Conservation (phyloP, 2,113 vertebrate genomes). For the Halcyon malimbica region DNA sequence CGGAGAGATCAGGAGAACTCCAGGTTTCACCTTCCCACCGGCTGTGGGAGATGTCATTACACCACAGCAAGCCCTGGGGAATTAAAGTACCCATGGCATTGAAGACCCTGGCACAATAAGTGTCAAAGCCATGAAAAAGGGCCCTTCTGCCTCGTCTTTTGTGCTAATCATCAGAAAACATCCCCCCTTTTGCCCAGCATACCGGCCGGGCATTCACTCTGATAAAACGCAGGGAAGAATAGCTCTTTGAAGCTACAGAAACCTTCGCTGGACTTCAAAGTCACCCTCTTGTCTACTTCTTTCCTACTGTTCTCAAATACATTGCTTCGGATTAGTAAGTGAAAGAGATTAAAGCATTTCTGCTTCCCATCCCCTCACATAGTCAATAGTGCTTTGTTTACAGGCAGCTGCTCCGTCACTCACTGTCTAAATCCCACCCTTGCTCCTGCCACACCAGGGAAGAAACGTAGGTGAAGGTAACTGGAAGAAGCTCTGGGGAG, state of each 20-base stretch:
- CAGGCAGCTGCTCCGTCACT: slow-evolving; percentile 1
- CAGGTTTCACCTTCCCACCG: background rate
- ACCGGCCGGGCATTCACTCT: background rate
- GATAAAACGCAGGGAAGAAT: background rate
- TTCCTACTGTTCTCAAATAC: slow-evolving; percentile 17
- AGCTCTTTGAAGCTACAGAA: slow-evolving; percentile 40
- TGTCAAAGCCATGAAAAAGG: slow-evolving; percentile 37
- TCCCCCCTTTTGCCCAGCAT: background rate
- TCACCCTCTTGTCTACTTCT: background rate
- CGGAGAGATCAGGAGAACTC: accelerated
- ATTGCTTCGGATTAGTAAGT: slow-evolving; percentile 39
- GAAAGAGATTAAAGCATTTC: slow-evolving; percentile 44
- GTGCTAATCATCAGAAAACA: background rate
- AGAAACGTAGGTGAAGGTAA: accelerated
- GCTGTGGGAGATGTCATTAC: background rate
- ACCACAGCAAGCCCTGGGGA: background rate
- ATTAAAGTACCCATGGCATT: accelerated
- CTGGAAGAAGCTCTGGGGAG: background rate
- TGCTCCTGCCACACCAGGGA: background rate
- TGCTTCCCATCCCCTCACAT: background rate
- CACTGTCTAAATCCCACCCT: background rate
- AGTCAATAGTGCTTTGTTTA: slow-evolving; percentile 2
- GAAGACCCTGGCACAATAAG: background rate
- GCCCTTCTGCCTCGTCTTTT: background rate
- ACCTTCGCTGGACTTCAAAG: slow-evolving; percentile 37